Conservation (phyloP, 2,888 invertebrate genomes). For the Serrognathus titanus region DNA sequence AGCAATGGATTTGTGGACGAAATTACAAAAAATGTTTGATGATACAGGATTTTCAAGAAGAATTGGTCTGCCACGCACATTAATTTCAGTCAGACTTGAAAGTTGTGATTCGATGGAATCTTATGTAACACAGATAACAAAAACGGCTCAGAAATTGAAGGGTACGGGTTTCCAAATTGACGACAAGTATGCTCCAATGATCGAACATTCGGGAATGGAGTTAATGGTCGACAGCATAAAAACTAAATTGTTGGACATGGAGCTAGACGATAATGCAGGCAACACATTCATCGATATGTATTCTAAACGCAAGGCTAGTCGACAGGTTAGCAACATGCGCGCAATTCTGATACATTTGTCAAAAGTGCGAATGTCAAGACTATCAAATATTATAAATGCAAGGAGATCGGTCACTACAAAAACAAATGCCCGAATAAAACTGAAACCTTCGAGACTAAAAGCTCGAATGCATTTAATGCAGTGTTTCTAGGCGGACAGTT, state of each 20-base stretch:
- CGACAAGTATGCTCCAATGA: conserved; percentile 22
- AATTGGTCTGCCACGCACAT: conserved; percentile 28
- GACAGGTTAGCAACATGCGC: neutral
- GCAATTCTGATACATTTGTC: neutral
- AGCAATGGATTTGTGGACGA: conserved; percentile 28
- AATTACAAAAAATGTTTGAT: conserved; percentile 29
- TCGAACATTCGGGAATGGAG: conserved; percentile 21
- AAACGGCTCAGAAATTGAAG: conserved; percentile 24
- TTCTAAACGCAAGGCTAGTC: neutral
- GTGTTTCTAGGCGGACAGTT: conserved; percentile 21
- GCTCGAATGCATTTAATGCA: conserved; percentile 24
- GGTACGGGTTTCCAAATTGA: conserved; percentile 24
- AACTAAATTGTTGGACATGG: conserved; percentile 13
- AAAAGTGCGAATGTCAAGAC: conserved; percentile 3
- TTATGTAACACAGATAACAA: conserved; percentile 29
- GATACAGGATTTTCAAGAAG: conserved; percentile 32
- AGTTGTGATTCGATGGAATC: conserved; percentile 26
- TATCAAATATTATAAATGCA: conserved; percentile 24
- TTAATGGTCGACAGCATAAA: conserved; percentile 20
- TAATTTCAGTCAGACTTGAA: conserved; percentile 26
- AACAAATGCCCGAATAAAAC: conserved; percentile 20
- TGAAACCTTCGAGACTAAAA: neutral
- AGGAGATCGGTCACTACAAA: conserved; percentile 24
- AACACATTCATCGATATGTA: neutral
- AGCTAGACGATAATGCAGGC: neutral